Conservation (phyloP, 1,140 invertebrate genomes). For the Aphaenogaster floridana region DNA sequence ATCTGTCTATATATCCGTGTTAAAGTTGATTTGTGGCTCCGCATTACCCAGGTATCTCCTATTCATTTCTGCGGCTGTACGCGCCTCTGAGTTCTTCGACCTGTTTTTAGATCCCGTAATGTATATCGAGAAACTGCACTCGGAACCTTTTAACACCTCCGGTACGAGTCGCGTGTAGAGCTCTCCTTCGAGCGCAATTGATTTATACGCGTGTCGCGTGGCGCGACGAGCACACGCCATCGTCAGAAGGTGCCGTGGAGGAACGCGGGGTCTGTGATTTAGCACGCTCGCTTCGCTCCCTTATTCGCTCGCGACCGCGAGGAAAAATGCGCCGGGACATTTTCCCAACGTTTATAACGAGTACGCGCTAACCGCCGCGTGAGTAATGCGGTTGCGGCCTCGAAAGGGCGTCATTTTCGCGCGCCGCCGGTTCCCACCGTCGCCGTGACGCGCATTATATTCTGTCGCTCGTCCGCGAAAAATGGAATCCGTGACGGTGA, state of each 20-base stretch:
- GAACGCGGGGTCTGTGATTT: slow-evolving; percentile 32
- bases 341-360: slow-evolving; percentile 48
- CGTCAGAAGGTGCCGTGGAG: not conserved
- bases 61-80: not conserved
- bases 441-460: slow-evolving; percentile 35
- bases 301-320: slow-evolving; percentile 26
- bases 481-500: slow-evolving; percentile 27
- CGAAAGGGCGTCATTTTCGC: slow-evolving; percentile 56
- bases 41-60: not conserved
- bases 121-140: slow-evolving; percentile 11
- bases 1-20: not conserved
- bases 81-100: not conserved
- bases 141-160: not conserved
- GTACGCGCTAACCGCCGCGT: slow-evolving; percentile 39
- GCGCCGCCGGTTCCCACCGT: slow-evolving; percentile 17
- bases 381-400: slow-evolving; percentile 49
- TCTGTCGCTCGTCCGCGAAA: slow-evolving; percentile 35
- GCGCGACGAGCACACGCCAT: slow-evolving; percentile 31
- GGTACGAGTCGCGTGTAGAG: not conserved
- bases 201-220: slow-evolving; percentile 49
- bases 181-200: slow-evolving; percentile 31
- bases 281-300: not conserved
- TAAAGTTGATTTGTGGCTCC: slow-evolving; percentile 5
- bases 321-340: slow-evolving; percentile 46
- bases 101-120: not conserved